These are phyloP conservation scores for Sphaerophoria rueppellii DNA, from an alignment of 2,888 invertebrate species.

Conservation along the genomic window DNA sequence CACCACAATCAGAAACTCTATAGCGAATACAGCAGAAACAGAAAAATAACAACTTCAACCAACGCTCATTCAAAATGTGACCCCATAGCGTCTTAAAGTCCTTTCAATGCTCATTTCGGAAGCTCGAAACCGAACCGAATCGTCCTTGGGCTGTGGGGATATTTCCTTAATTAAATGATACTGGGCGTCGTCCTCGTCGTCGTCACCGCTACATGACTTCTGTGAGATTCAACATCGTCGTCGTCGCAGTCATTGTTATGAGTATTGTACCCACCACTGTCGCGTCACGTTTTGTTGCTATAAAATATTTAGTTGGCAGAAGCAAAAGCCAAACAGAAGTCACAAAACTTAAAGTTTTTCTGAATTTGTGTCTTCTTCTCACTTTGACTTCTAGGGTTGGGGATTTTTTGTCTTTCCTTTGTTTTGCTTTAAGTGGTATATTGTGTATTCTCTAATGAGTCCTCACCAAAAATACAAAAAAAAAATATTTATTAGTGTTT, in stretches of 20 bases:
- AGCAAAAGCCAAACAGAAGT: neutral
- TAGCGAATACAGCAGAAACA: neutral
- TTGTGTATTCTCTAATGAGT: constrained; percentile 60
- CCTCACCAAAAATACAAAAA: constrained; percentile 32
- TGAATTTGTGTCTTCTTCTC: constrained; percentile 14
- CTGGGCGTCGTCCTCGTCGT: constrained; percentile 25
- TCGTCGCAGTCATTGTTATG: neutral
- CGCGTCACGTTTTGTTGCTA: neutral
- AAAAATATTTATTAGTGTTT: constrained; percentile 53
- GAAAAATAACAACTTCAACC: constrained; percentile 34
- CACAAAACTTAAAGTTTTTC: constrained; percentile 11
- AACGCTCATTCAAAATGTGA: constrained; percentile 40
- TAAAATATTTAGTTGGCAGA: too few relatives aligned
- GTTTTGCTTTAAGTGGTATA: constrained; percentile 49
- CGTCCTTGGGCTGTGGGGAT: constrained; percentile 31
- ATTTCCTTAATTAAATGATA: constrained; percentile 68
- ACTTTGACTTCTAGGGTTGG: constrained; percentile 9
- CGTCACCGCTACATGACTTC: too few relatives aligned
- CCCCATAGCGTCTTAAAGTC: constrained; percentile 64
- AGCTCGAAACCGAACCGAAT: constrained; percentile 34
- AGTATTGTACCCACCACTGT: neutral
- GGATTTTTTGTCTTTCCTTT: constrained; percentile 10
- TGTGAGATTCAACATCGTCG: neutral
- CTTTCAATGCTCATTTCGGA: constrained; percentile 53
- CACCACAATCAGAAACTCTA: neutral